Evolutionary conservation across 2,797 vertebrate species (phyloP), one percentile per base, ranked within the genome.

Genomic region (Mallotus villosus): DNA sequence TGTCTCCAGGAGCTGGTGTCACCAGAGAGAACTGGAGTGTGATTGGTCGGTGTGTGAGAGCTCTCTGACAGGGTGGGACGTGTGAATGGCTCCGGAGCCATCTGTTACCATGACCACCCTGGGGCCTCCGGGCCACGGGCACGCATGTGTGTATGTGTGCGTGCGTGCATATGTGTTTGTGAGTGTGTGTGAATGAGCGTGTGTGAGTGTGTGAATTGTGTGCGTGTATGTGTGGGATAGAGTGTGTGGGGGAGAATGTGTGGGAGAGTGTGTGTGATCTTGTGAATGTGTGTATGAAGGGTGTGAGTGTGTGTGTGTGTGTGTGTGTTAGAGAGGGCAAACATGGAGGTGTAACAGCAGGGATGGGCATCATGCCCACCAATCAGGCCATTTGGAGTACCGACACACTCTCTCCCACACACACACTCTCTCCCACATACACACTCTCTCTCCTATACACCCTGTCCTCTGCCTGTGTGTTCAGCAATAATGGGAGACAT

Each of bases 81-180:
- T 77, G 71, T 73, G 67, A 77, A 77, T 77, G 75, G 73, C 75
- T 77, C 53, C 63, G 32, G 61, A 41, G 71, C 75, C 75, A 77
- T 77, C 75, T 77, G 75, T 77, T 77, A 67, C 67, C 41, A 11
- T 55, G 67, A 71, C 53, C 62, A 21, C 67, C 25, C 41, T 29
- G 32, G 67, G 69, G 74, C 37, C 22, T 21, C 24, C 14, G 22
- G 64, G 37, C n/a, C 49, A 14, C 11, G 64, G 17, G 57, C 21
- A 22, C 2, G 57, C 21, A 22, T 11, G 58, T 59, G 58, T 59
- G 58, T 59, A 9, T 59, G 21, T 59, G n/a, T 59, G 21, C n/a
- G 2, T 9, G 5, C 21, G n/a, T 59, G 58, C n/a, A 17, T 59
- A 2, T 59, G 58, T 22, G 58, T 59, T 19, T 11, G 21, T 22